A percentile compares a stretch with the other conserved stretches of the same genome.
These are phyloP conservation scores for Anarrhichthys ocellatus DNA, from an alignment of 2,113 vertebrate genomes.

Conservation along the genomic window DNA sequence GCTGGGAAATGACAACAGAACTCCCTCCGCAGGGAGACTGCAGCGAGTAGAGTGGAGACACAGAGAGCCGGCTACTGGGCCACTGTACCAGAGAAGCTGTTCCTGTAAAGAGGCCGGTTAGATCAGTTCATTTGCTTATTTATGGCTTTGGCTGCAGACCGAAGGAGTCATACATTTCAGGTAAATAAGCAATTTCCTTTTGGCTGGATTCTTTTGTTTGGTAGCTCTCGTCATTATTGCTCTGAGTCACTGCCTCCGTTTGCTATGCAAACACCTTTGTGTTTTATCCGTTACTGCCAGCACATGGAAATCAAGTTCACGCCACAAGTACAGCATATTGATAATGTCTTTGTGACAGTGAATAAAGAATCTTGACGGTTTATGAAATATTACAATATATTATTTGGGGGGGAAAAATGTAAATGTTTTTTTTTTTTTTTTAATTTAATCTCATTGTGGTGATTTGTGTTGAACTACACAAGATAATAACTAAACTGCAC, in stretches of 20 bases:
- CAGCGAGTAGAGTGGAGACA: slow-evolving; percentile 15
- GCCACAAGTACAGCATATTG: neutral
- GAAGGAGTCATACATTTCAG: slow-evolving; percentile 41
- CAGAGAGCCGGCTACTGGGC: slow-evolving; percentile 16
- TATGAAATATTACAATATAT: neutral
- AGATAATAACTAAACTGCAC: neutral
- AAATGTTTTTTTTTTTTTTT: neutral
- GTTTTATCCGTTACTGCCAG: slow-evolving; percentile 14
- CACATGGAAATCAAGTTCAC: neutral
- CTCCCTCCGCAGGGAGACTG: slow-evolving; percentile 42
- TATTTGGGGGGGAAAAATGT: neutral
- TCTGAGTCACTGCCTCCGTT: slow-evolving; percentile 20
- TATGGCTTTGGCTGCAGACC: slow-evolving; percentile 40
- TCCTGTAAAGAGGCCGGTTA: slow-evolving; percentile 29
- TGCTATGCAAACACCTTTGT: slow-evolving; percentile 41
- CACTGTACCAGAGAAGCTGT: neutral
- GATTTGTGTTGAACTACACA: neutral
- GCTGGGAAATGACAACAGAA: slow-evolving; percentile 53
- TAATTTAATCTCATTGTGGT: neutral
- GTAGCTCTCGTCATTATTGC: slow-evolving; percentile 17
- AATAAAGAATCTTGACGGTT: neutral
- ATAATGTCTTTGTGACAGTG: neutral
- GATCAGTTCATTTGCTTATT: slow-evolving; percentile 50
- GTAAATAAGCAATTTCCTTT: slow-evolving; percentile 63
- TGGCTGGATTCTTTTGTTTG: slow-evolving; percentile 54